Conservation (phyloP, 1,140 invertebrate genomes). For the Drosophila punjabiensis region DNA sequence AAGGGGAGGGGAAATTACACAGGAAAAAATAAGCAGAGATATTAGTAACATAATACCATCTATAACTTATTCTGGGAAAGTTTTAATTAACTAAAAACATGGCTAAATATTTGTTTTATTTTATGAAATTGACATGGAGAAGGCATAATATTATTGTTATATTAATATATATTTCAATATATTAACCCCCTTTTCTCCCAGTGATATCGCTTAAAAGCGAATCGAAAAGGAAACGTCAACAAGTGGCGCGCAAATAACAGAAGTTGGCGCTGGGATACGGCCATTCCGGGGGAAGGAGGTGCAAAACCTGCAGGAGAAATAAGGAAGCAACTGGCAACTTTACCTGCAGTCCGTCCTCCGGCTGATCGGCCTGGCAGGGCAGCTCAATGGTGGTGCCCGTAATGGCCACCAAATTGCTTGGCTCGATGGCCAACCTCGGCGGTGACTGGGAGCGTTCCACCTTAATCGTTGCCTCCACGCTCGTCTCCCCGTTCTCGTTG, state of each 20-base stretch:
- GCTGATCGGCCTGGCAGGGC: conserved; percentile 92
- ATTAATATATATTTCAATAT: not conserved
- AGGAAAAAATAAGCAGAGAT: not conserved
- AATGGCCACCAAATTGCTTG: conserved; percentile 91
- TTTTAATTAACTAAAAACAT: not conserved
- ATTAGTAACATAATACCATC: not conserved
- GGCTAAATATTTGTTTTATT: not conserved
- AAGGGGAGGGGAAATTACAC: not conserved
- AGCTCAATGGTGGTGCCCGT: conserved; percentile 91
- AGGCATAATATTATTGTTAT: not conserved
- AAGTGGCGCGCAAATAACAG: conserved; percentile 60
- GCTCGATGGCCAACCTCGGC: conserved; percentile 89
- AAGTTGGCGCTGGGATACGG: conserved; percentile 15
- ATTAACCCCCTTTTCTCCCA: not conserved
- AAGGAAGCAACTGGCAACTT: conserved; percentile 16
- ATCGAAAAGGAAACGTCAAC: conserved; percentile 51
- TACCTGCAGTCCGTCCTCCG: conserved; percentile 91
- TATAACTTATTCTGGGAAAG: not conserved
- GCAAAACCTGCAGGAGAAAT: not conserved
- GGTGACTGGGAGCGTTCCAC: conserved; percentile 87
- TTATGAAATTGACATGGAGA: not conserved
- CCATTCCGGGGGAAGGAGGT: not conserved
- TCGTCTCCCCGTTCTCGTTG: conserved; percentile 90
- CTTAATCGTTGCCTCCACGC: conserved; percentile 89
- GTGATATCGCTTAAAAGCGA: not conserved